Conservation (phyloP, 2,888 invertebrate species). For the Drosophila peninsularis region DNA sequence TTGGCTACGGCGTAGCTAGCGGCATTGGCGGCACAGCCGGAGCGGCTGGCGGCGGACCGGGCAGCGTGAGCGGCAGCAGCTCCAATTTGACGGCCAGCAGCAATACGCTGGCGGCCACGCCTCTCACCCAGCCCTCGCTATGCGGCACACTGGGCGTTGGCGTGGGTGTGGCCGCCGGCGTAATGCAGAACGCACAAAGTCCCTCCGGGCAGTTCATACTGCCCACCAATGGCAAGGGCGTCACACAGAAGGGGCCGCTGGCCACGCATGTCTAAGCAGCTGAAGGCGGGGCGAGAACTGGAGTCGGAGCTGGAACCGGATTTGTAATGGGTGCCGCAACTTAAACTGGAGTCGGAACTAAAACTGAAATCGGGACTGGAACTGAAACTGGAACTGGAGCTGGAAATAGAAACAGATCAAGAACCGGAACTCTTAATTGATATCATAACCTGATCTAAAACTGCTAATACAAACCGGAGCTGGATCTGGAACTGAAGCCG, state of each 20-base stretch:
- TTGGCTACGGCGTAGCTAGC: constrained; percentile 40
- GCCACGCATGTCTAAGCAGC: constrained; percentile 87
- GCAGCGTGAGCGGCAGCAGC: constrained; percentile 87
- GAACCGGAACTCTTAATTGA: not conserved
- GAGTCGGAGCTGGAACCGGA: not conserved
- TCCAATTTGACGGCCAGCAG: constrained; percentile 83
- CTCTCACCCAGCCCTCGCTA: constrained; percentile 86
- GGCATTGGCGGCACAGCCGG: constrained; percentile 18
- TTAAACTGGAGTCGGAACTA: not conserved
- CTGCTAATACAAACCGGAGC: not conserved
- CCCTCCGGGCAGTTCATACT: constrained; percentile 85
- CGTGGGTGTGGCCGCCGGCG: constrained; percentile 84
- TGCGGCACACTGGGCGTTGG: constrained; percentile 78
- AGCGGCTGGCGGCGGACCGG: constrained; percentile 81
- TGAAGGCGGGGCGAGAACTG: not conserved
- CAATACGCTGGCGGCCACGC: constrained; percentile 83
- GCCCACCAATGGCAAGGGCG: constrained; percentile 84
- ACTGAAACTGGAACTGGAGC: not conserved
- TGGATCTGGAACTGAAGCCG: not conserved
- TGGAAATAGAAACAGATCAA: too few species aligned
- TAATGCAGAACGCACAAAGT: constrained; percentile 87
- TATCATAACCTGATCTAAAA: not conserved
- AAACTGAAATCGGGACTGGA: not conserved
- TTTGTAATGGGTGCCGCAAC: too few species aligned
- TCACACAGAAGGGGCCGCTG: constrained; percentile 85